Conservation (phyloP, 2,797 vertebrate genomes). For the Megaceryle alcyon region DNA sequence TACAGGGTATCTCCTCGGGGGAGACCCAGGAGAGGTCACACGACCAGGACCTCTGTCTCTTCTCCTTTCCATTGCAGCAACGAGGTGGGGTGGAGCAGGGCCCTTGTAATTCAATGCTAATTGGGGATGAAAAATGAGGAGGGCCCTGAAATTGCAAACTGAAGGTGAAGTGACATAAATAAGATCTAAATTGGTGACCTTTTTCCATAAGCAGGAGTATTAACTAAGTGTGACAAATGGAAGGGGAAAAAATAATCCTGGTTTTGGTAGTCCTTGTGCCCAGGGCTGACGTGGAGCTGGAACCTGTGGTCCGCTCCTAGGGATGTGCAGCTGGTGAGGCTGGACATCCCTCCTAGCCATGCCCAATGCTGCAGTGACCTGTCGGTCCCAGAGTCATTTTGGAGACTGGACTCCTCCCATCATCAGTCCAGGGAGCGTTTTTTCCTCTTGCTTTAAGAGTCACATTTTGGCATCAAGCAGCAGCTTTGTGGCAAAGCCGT, state of each 20-base stretch:
- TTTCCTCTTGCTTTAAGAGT: background rate
- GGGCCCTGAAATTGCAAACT: background rate
- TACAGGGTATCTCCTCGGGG: background rate
- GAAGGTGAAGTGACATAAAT: background rate
- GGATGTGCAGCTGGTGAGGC: background rate
- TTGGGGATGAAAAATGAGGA: background rate
- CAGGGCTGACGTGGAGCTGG: background rate
- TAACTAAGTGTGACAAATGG: conserved; percentile 24
- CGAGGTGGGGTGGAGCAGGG: background rate
- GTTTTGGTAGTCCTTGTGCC: background rate
- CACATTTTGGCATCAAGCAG: background rate
- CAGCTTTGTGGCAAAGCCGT: background rate
- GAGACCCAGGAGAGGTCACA: rapidly evolving
- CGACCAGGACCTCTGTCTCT: background rate
- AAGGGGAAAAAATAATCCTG: background rate
- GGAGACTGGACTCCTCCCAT: background rate
- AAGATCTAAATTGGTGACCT: conserved; percentile 13
- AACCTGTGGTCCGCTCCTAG: background rate
- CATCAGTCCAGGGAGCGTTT: background rate
- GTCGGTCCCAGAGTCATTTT: background rate
- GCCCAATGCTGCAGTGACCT: rapidly evolving
- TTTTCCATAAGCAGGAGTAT: background rate
- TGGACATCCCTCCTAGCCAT: no score
- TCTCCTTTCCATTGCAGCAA: background rate
- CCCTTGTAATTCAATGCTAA: rapidly evolving